A percentile compares a stretch with the other conserved stretches of the same genome.
These are phyloP conservation scores for Hybognathus amarus DNA, from an alignment of 2,797 vertebrate genomes.

Conservation along the genomic window DNA sequence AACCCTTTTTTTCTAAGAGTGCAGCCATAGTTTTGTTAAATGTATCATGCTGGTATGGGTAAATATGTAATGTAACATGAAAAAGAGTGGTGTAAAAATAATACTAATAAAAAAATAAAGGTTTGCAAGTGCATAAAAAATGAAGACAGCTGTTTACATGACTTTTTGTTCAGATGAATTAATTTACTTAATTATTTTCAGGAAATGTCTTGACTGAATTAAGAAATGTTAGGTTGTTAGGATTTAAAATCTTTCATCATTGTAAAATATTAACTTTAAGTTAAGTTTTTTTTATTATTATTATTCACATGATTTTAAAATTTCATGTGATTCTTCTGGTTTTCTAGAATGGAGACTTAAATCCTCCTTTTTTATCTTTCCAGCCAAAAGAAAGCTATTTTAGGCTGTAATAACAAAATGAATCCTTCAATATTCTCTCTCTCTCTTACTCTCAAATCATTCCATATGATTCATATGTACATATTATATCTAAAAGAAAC, in stretches of 20 bases:
- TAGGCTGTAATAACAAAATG: conserved; percentile 42
- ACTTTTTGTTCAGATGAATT: not conserved
- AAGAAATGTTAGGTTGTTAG: not conserved
- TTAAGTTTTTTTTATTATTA: not conserved
- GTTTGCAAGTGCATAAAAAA: not conserved
- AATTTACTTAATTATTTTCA: not conserved
- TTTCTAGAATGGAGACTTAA: not conserved
- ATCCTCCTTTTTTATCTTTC: not conserved
- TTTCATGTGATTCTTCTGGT: not conserved
- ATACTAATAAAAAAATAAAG: not conserved
- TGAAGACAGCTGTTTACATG: not conserved
- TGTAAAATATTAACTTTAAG: not conserved
- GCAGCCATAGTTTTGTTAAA: conserved; percentile 40
- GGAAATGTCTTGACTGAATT: not conserved
- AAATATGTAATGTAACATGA: not conserved
- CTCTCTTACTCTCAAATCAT: conserved; percentile 40
- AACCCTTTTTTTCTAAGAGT: no score
- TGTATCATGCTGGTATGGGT: not conserved
- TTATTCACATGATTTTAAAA: not conserved
- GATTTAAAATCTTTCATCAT: not conserved
- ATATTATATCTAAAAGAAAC: conserved; percentile 35
- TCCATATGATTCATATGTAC: conserved; percentile 50
- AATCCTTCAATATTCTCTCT: conserved; percentile 45
- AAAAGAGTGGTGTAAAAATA: not conserved
- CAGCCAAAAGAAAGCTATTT: conserved; percentile 38